phyloP scores from a whole-genome alignment of 2,797 vertebrate species.

The Crocodylus rhombifer region DNA sequence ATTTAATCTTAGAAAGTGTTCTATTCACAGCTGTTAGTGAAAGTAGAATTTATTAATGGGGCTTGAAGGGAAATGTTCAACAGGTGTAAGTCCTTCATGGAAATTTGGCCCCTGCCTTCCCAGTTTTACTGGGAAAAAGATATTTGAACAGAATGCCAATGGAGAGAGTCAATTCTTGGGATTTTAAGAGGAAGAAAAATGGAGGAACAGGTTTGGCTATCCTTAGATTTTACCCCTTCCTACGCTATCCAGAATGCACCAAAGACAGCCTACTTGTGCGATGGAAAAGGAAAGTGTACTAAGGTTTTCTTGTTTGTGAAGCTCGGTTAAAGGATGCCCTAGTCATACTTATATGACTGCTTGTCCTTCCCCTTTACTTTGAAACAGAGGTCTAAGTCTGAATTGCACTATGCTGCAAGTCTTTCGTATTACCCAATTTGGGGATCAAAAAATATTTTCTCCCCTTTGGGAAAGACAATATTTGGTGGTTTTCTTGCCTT shows the following conservation, averaged over 20 bases:
- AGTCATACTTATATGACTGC: background rate
- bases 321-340: background rate
- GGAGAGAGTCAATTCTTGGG: too few relatives aligned
- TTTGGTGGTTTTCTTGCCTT: background rate
- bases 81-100: background rate
- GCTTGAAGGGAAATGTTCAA: background rate
- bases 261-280: background rate
- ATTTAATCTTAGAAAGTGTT: too few relatives aligned
- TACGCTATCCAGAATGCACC: background rate
- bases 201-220: too few relatives aligned
- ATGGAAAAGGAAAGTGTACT: background rate
- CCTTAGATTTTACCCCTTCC: too few relatives aligned
- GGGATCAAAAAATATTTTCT: background rate
- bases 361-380: background rate
- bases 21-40: too few relatives aligned
- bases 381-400: background rate
- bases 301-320: background rate
- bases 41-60: too few relatives aligned
- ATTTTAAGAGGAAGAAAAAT: too few relatives aligned
- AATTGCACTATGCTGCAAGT: background rate
- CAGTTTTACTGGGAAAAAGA: background rate
- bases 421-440: background rate
- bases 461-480: background rate
- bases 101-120: background rate
- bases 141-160: too few relatives aligned